Base-by-base conservation (phyloP, 2,888 invertebrate species). In the Phengaris alcon region DNA sequence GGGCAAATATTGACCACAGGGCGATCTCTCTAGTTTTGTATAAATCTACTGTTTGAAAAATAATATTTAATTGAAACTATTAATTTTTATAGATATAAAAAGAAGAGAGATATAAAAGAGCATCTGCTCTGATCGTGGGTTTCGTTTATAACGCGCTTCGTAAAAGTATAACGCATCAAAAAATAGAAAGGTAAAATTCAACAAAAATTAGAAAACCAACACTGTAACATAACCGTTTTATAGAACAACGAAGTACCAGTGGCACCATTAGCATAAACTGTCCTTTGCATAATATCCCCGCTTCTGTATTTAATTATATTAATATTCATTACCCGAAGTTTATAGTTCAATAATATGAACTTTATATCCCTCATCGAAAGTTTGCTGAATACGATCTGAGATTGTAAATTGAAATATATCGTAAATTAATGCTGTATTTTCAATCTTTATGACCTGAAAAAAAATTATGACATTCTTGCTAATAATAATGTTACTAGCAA, bases 261-360 rank as follows among this genome's bases (percentile, higher is more conserved):
- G 9, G 57, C 15, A 8, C n/a, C 54, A 79, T 78, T 78, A 76
- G 76, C 77, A 78, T 78, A 78, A 78, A 75, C 78, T 75, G 76
- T 74, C 68, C 70, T 78, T 77, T 75, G 79, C 78, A 77, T 78
- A 76, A 75, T 73, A 57, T 15, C 15, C 44, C 44, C 59, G 59
- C 59, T 59, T 10, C 59, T 59, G 59, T 59, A 59, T 59, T 69
- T 69, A 44, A 69, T 69, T 69, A 69, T 69, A 69, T 69, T 69
- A 46, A 69, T 69, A 69, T 48, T 69, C 69, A 69, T 69, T 48
- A 69, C 48, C n/a, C 35, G 48, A 69, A 69, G 59, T 59, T 59
- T 59, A 59, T 22, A 10, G 59, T 59, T 59, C 59, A 59, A 59
- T 59, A 59, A 59, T 22, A 22, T 15, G 3, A 59, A 22, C 59